A percentile compares a stretch with the other conserved stretches of the same genome.
phyloP scores from a whole-genome alignment of 2,113 vertebrate species.

The Athene cunicularia region DNA sequence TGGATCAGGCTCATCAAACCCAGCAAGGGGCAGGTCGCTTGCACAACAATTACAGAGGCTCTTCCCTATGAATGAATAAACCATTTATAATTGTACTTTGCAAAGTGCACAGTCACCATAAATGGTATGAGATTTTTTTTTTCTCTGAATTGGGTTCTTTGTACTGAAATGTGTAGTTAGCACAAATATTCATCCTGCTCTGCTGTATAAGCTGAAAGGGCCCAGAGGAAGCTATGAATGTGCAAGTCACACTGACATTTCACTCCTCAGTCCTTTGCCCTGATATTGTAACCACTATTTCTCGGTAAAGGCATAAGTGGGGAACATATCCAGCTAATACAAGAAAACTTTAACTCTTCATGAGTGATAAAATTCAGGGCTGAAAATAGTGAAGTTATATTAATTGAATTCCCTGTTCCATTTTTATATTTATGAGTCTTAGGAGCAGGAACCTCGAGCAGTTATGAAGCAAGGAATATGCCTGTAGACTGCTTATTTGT shows the following conservation, averaged over 20 bases:
- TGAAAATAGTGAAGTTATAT: not conserved
- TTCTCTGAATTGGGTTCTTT: constrained; percentile 73
- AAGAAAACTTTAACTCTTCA: constrained; percentile 21
- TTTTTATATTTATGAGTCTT: constrained; percentile 7
- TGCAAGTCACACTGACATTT: constrained; percentile 65
- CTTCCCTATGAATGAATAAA: constrained; percentile 74
- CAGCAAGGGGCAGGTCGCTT: constrained; percentile 54
- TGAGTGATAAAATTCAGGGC: not conserved
- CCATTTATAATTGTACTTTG: constrained; percentile 72
- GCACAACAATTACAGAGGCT: constrained; percentile 53
- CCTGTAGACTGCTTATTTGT: constrained; percentile 58
- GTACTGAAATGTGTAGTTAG: constrained; percentile 73
- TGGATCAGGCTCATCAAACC: not conserved
- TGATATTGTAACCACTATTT: not conserved
- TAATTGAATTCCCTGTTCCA: not conserved
- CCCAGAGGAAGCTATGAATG: constrained; percentile 47
- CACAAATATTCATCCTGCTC: constrained; percentile 68
- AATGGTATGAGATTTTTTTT: constrained; percentile 64
- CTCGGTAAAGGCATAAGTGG: not conserved
- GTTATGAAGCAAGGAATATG: constrained; percentile 7
- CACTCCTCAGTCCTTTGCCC: constrained; percentile 31
- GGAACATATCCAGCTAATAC: not conserved
- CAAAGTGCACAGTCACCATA: constrained; percentile 67
- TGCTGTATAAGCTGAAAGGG: constrained; percentile 42
- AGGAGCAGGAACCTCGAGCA: not conserved